Evolutionary conservation across 2,113 vertebrate genomes (phyloP).

Genomic region (Sinosuthora webbiana): DNA sequence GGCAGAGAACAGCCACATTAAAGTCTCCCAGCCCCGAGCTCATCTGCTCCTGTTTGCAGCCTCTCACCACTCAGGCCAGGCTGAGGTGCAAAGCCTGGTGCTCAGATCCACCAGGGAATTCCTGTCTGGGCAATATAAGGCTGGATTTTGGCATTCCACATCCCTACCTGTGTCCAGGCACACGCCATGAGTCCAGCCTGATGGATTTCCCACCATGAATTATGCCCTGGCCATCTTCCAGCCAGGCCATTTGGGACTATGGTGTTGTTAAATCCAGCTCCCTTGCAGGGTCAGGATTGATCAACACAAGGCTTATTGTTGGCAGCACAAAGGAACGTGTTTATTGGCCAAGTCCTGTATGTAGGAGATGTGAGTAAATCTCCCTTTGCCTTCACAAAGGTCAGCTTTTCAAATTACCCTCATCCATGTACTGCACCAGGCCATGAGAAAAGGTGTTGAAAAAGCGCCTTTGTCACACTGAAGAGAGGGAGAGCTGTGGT

Average conservation of each 20-base stretch:
- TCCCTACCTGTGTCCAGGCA: not conserved
- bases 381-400: not conserved
- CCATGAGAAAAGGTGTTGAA: not conserved
- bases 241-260: not conserved
- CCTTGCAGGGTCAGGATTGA: not conserved
- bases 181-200: rapidly evolving
- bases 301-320: not conserved
- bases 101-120: not conserved
- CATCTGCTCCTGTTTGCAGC: not conserved
- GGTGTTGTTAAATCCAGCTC: not conserved
- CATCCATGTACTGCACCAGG: not conserved
- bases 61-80: not conserved
- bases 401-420: not conserved
- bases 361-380: not conserved
- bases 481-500: not conserved
- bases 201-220: not conserved
- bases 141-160: not conserved
- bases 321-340: not conserved
- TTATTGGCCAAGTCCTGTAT: not conserved
- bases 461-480: not conserved
- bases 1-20: not conserved
- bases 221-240: not conserved
- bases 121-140: not conserved
- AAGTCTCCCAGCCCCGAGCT: not conserved
- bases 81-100: not conserved